These are phyloP conservation scores for Xestia c-nigrum DNA, from an alignment of 2,888 invertebrate species.

Conservation along the genomic window DNA sequence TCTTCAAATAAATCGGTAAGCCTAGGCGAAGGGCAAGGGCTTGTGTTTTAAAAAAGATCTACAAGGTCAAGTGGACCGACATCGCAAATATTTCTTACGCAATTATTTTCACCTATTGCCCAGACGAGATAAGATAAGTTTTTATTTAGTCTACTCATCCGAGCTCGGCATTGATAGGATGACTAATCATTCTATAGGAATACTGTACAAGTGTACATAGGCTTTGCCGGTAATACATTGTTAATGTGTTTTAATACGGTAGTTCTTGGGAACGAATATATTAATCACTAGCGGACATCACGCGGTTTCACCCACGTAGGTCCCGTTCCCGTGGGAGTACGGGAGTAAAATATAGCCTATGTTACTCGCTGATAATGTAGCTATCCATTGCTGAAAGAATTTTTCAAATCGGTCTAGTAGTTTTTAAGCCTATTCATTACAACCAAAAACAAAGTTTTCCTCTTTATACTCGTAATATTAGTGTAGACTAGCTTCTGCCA, in stretches of 20 bases:
- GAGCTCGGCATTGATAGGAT: background rate
- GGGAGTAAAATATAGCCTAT: too few species aligned
- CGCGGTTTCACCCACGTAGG: too few species aligned
- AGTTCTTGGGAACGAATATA: background rate
- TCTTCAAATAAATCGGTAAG: background rate
- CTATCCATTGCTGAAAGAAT: too few species aligned
- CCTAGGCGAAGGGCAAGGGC: background rate
- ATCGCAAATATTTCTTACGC: background rate
- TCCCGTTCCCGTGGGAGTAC: too few species aligned
- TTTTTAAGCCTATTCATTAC: too few species aligned
- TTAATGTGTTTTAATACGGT: background rate
- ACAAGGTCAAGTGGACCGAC: background rate
- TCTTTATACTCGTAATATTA: too few species aligned
- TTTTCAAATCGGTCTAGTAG: too few species aligned
- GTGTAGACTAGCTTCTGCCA: too few species aligned
- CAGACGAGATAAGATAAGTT: background rate
- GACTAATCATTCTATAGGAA: background rate
- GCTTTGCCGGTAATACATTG: background rate
- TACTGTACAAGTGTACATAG: background rate
- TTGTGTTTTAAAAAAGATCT: background rate
- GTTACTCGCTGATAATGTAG: too few species aligned
- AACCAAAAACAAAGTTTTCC: too few species aligned
- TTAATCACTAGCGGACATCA: too few species aligned
- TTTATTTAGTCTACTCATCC: too few species aligned
- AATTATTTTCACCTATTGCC: background rate